phyloP scores from a whole-genome alignment of 2,888 invertebrate species.

The Oscheius sp. region DNA sequence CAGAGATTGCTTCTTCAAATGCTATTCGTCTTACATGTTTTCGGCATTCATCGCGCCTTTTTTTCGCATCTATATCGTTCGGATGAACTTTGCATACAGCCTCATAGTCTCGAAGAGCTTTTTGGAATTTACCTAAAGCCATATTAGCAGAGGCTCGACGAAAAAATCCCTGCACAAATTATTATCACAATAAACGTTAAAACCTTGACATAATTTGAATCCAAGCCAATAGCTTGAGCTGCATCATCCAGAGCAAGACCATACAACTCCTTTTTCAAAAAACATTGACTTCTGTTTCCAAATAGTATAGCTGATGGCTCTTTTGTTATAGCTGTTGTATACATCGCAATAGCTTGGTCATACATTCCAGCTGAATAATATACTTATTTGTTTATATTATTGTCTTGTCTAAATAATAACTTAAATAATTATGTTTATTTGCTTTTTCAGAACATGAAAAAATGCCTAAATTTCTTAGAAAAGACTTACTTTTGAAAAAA shows the following conservation, averaged over 20 bases:
- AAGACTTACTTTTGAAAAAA: conserved; percentile 12
- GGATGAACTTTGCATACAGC: conserved; percentile 83
- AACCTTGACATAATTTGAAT: conserved; percentile 85
- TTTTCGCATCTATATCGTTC: conserved; percentile 89
- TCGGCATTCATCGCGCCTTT: conserved; percentile 87
- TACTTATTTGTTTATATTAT: too few species aligned
- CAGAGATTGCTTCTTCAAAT: conserved; percentile 94
- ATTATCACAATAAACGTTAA: background rate
- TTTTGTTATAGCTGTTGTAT: conserved; percentile 85
- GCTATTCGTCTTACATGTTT: conserved; percentile 93
- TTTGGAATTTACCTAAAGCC: conserved; percentile 95
- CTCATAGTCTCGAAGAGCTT: conserved; percentile 95
- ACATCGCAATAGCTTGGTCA: conserved; percentile 85
- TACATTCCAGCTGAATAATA: conserved; percentile 86
- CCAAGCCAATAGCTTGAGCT: conserved; percentile 86
- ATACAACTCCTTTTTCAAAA: conserved; percentile 90
- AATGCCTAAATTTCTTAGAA: too few species aligned
- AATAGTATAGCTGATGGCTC: conserved; percentile 86
- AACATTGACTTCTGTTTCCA: conserved; percentile 78
- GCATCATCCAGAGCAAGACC: conserved; percentile 93
- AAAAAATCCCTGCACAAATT: conserved; percentile 81
- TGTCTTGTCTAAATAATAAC: too few species aligned
- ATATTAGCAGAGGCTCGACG: conserved; percentile 94
- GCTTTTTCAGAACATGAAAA: too few species aligned
- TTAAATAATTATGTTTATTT: too few species aligned